A percentile compares a stretch with the other conserved stretches of the same genome.
These are phyloP conservation scores for Apis dorsata DNA, from an alignment of 1,140 invertebrate genomes.

Conservation along the genomic window DNA sequence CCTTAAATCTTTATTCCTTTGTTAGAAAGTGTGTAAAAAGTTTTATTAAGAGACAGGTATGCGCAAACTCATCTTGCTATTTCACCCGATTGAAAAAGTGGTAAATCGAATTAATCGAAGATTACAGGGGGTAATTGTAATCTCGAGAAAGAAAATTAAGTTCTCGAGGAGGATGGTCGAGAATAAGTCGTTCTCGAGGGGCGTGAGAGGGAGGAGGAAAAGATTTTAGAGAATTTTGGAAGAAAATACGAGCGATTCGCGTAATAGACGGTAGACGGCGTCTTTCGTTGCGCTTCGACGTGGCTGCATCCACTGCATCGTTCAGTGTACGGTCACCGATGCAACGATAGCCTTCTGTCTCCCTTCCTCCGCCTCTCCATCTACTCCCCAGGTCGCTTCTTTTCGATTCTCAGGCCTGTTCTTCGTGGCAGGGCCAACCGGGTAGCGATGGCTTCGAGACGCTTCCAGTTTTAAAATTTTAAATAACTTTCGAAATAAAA, in stretches of 20 bases:
- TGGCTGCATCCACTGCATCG: conserved; percentile 40
- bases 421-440: conserved; percentile 38
- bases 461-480: neutral
- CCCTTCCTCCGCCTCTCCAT: conserved; percentile 36
- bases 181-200: neutral
- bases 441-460: conserved; percentile 42
- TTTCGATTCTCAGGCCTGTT: conserved; percentile 57
- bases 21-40: too few species aligned
- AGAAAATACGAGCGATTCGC: neutral
- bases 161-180: too few species aligned
- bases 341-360: conserved; percentile 30
- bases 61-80: too few species aligned
- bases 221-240: too few species aligned
- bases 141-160: too few species aligned
- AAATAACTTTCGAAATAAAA: too few species aligned
- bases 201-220: too few species aligned
- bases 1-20: too few species aligned
- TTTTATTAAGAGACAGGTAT: too few species aligned
- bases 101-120: too few species aligned
- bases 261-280: conserved; percentile 18
- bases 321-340: conserved; percentile 30
- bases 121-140: too few species aligned
- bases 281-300: conserved; percentile 26
- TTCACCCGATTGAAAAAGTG: too few species aligned
- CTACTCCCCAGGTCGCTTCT: conserved; percentile 43